A percentile compares a stretch with the other conserved stretches of the same genome.
These are phyloP conservation scores for Mongoloraphidia duomilia DNA, from an alignment of 2,888 invertebrate species.

Conservation along the genomic window DNA sequence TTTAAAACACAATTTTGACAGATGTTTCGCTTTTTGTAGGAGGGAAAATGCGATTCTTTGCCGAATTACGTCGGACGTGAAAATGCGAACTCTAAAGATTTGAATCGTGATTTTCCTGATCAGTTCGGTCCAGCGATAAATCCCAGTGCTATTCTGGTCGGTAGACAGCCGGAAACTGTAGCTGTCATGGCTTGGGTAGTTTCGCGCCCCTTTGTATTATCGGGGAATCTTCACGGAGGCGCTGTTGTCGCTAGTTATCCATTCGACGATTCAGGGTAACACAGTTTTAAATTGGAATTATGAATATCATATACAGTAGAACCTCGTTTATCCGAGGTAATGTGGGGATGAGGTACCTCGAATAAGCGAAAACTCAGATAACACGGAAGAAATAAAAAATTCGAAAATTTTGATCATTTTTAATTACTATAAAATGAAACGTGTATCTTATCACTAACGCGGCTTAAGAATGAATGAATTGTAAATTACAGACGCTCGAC, in stretches of 20 bases:
- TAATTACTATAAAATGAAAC: no score
- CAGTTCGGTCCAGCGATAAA: constrained; percentile 42
- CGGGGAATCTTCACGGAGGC: constrained; percentile 92
- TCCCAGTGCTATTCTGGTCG: constrained; percentile 35
- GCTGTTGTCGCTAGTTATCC: constrained; percentile 97
- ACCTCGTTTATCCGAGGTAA: no score
- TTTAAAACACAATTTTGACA: constrained; percentile 1
- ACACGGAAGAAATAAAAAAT: no score
- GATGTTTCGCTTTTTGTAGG: constrained; percentile 34
- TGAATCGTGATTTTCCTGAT: constrained; percentile 89
- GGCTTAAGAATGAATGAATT: no score
- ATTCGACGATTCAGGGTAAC: constrained; percentile 71
- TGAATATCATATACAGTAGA: background rate
- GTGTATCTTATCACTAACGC: no score
- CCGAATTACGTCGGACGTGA: constrained; percentile 54
- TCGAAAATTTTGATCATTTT: no score
- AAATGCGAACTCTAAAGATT: constrained; percentile 67
- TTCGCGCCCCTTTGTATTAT: constrained; percentile 77
- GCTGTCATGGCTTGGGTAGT: constrained; percentile 84
- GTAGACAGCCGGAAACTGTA: constrained; percentile 72
- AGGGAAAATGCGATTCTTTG: constrained; percentile 64
- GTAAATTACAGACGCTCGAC: no score
- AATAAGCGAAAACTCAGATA: no score
- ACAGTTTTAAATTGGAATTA: constrained; percentile 10
- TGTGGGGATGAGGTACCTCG: no score